A percentile compares a stretch with the other conserved stretches of the same genome.
These are phyloP conservation scores for Lota lota DNA, from an alignment of 2,113 vertebrate species.

Conservation along the genomic window DNA sequence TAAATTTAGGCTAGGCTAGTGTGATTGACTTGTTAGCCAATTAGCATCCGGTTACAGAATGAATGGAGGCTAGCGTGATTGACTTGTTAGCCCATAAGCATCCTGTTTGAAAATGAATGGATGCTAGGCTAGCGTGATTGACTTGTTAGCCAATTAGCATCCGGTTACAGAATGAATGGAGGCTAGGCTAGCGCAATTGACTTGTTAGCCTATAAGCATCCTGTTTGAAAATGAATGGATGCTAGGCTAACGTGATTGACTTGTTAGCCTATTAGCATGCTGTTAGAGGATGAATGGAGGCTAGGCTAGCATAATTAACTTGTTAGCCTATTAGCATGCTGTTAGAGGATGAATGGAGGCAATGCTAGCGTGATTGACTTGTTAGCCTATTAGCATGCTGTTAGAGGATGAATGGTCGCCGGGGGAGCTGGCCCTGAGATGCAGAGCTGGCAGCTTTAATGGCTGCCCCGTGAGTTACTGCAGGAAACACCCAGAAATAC, in stretches of 20 bases:
- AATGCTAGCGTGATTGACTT: conserved; percentile 78
- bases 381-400: conserved; percentile 84
- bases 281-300: conserved; percentile 82
- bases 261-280: conserved; percentile 85
- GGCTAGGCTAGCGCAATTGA: conserved; percentile 76
- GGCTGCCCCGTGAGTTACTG: conserved; percentile 78
- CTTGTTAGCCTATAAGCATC: conserved; percentile 85
- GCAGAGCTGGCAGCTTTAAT: conserved; percentile 82
- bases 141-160: conserved; percentile 86
- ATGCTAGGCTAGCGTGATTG: conserved; percentile 76
- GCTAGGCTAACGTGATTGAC: conserved; percentile 78
- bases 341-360: conserved; percentile 81
- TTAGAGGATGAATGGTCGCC: conserved; percentile 86
- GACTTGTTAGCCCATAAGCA: conserved; percentile 87
- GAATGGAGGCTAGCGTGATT: conserved; percentile 85
- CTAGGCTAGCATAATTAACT: conserved; percentile 77
- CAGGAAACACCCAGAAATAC: conserved; percentile 55
- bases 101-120: conserved; percentile 85
- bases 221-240: conserved; percentile 86
- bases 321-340: conserved; percentile 84
- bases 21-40: conserved; percentile 87
- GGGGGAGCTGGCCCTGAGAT: conserved; percentile 75
- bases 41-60: conserved; percentile 82
- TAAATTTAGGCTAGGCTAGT: conserved; percentile 30
- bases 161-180: conserved; percentile 85